A percentile compares a stretch with the other conserved stretches of the same genome.
These are phyloP conservation scores for mouse (Mus musculus) DNA, from an alignment of 2,113 vertebrate species.

Conservation along the genomic window DNA sequence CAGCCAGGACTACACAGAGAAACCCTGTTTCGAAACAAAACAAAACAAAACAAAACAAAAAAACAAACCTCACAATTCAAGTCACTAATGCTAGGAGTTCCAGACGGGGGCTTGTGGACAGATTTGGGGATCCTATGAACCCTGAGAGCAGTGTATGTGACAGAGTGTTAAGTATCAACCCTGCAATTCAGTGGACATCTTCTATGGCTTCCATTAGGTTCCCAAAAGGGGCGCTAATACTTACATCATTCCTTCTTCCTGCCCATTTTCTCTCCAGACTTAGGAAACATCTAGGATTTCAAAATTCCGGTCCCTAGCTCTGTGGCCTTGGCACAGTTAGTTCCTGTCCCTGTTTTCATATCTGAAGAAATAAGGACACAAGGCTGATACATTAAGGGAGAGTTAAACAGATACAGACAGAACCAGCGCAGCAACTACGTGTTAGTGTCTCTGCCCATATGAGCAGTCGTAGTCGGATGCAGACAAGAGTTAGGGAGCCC, in stretches of 20 bases:
- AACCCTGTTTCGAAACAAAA: too few species aligned
- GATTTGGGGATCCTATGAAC: background rate
- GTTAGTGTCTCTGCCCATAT: background rate
- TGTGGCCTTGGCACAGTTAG: background rate
- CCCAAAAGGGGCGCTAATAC: background rate
- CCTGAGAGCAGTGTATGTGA: background rate
- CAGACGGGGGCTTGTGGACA: background rate
- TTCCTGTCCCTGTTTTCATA: conserved; percentile 5
- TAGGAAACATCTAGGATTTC: conserved; percentile 7
- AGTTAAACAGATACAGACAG: background rate
- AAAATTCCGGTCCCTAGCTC: background rate
- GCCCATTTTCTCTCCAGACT: background rate
- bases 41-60: too few species aligned
- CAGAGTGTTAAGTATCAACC: too few species aligned
- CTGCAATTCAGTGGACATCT: background rate
- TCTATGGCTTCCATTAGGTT: conserved; percentile 20
- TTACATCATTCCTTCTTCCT: background rate
- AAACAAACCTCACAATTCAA: background rate
- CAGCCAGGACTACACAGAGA: too few species aligned
- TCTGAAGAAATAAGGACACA: conserved; percentile 37
- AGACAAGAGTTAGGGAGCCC: background rate
- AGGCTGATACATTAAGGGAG: background rate
- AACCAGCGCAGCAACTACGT: background rate
- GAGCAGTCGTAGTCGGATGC: background rate
- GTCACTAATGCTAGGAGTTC: background rate